A percentile compares a stretch with the other conserved stretches of the same genome.
Conservation (phyloP, 2,113 vertebrate genomes). For the Pan troglodytes region NHGRI_mPanTro3-v2.1_pri NC_072412.2:62549001-62549500, state of each 20-base stretch:
- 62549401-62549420: neutral
- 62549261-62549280: neutral
- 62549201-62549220: no score
- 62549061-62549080: neutral
- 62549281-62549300: neutral
- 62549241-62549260: no score
- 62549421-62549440: neutral
- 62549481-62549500: neutral
- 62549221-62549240: no score
- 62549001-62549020: no score
- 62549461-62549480: neutral
- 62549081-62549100: no score
- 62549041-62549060: neutral
- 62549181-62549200: no score
- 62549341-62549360: neutral
- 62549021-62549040: neutral
- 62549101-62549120: no score
- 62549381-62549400: neutral
- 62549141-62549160: no score
- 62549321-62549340: neutral
- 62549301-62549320: neutral
- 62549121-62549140: no score
- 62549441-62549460: neutral
- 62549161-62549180: no score
- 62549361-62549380: neutral